Evolutionary conservation across 2,797 vertebrate species (phyloP), one percentile per base, ranked within the genome.

Genomic region (Hippocampus kuda): DNA sequence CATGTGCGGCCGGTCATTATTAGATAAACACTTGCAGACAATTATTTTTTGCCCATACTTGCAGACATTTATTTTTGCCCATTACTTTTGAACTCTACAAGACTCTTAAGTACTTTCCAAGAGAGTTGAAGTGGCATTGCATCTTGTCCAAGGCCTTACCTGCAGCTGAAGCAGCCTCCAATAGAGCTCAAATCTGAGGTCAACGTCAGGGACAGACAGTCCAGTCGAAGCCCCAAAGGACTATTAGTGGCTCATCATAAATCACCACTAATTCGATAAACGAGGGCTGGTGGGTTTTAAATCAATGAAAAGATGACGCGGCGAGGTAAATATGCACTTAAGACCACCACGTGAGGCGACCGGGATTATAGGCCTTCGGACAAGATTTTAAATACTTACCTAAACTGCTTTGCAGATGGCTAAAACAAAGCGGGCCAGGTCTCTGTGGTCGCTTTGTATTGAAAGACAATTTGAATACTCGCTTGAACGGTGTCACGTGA

Each of bases 1-100:
- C 75, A 79, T 81, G 76, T 79, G 77, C 73, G 73, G 70, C 48
- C 69, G 74, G 73, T 84, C 78, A 71, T 75, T 71, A 74, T 76
- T 72, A 72, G 68, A 84, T 84, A 87, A 87, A 83, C 74, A 78
- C 76, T 84, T 79, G 77, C 82, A 87, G 81, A 78, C 72, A 71
- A 60, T 65, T 59, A 5, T 30, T 66, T 81, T 38, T 80, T 79
- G 84, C 76, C 76, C 80, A 81, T 7, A 11, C 30, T 34, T 34
- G 30, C 30, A 66, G 66, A 71, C 79, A 79, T 5, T 34, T 34
- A 34, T 34, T 30, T 34, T 34, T 5, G 34, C 34, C 34, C 34
- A 34, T 34, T 20, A 34, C 2, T 22, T 63, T 16, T 5, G 16
- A 34, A 34, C 10, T 12, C 44, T 12, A 15, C 44, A 49, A 49